Base-by-base conservation (phyloP, 2,113 vertebrate species). In the Amphiprion ocellaris region DNA sequence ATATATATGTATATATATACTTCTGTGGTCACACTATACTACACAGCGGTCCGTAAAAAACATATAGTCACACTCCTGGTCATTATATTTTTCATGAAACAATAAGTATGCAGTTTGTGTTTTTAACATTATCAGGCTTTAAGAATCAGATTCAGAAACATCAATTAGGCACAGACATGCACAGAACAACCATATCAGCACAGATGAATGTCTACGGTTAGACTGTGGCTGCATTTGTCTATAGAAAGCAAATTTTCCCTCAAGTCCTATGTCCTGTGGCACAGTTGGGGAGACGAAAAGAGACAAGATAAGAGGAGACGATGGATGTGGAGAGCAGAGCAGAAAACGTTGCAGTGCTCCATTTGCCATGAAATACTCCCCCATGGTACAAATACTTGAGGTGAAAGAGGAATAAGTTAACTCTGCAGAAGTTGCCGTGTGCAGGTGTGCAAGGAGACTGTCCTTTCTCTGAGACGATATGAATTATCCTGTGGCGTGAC, bases 301-400 rank as follows among this genome's bases (percentile, higher is more conserved):
- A 83, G 77, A 75, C 63, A 52, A 84, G 83, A 89, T 86, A 84
- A 88, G 85, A 76, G 60, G 26, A 80, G 49, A 70, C 60, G 85
- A 86, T 6, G 37, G 69, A 86, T 65, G 74, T 70, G 53, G 50
- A 69, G 63, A 74, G 74, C 50, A 74, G 62, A 66, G 69, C 66
- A 85, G 87, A 88, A 86, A 86, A 82, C 88, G 85, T 69, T 81
- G 59, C 70, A 76, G 63, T 79, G 83, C 76, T 84, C 83, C 81
- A 82, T 85, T 89, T 86, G 67, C 85, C 72, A 21, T 84, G 76
- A 88, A 81, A 89, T 86, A 86, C 86, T 74, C 66, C 81, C 81
- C 69, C 10, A 47, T 81, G 83, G 85, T 77, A 63, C 55, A 78
- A 78, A 84, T 72, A 84, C 58, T 82, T 66, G 64, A 74, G 53